phyloP scores from a whole-genome alignment of 2,797 vertebrate genomes.

The Enteromius unitaeniatus region DNA sequence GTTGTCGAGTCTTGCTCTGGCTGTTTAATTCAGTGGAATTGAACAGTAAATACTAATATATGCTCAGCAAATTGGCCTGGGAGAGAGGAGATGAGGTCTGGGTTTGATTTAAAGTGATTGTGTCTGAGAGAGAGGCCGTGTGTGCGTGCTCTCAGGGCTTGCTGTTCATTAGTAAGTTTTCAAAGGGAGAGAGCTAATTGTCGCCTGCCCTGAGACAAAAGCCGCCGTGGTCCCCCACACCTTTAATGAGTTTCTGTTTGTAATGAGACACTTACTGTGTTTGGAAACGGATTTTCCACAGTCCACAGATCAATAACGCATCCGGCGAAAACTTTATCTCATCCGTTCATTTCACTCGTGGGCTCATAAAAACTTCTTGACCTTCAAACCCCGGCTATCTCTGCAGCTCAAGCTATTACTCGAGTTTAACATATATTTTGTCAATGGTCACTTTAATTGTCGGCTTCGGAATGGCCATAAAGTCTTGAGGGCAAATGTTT shows the following conservation, averaged over 20 bases:
- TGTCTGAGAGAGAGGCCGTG: conserved; percentile 42
- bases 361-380: background rate
- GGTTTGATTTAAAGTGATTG: conserved; percentile 62
- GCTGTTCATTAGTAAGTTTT: conserved; percentile 68
- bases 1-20: conserved; percentile 25
- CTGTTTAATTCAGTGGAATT: conserved; percentile 52
- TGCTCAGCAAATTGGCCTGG: conserved; percentile 47
- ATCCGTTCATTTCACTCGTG: background rate
- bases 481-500: conserved; percentile 3
- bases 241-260: conserved; percentile 68
- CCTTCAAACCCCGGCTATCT: background rate
- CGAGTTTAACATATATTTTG: conserved; percentile 12
- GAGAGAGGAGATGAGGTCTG: conserved; percentile 56
- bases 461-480: background rate
- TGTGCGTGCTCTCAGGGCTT: conserved; percentile 59
- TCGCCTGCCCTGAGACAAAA: conserved; percentile 68
- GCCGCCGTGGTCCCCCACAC: conserved; percentile 45
- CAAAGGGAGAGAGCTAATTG: conserved; percentile 73
- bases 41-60: conserved; percentile 55
- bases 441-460: conserved; percentile 32
- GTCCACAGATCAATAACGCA: conserved; percentile 49
- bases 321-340: conserved; percentile 19
- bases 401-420: background rate
- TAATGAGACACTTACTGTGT: conserved; percentile 66
- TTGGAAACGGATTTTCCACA: conserved; percentile 49